A percentile compares a stretch with the other conserved stretches of the same genome.
These are phyloP conservation scores for Intellagama lesueurii DNA, from an alignment of 2,797 vertebrate species.

Conservation along the genomic window DNA sequence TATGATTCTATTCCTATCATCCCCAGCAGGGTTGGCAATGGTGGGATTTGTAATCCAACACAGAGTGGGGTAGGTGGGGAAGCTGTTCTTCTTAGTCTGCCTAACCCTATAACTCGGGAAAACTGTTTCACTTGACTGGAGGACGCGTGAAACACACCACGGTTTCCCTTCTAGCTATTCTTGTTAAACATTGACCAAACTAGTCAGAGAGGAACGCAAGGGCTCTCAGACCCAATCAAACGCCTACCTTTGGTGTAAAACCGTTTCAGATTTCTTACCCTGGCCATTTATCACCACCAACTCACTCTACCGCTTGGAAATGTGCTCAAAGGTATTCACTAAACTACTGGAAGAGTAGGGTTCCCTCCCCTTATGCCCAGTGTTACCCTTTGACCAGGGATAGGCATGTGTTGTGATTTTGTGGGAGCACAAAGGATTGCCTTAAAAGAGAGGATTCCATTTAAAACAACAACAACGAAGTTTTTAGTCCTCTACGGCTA, in stretches of 20 bases:
- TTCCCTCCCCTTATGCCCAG: too few relatives aligned
- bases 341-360: neutral
- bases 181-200: neutral
- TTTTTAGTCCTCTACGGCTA: neutral
- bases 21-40: neutral
- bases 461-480: neutral
- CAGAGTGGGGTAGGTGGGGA: neutral
- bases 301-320: neutral
- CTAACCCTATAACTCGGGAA: neutral
- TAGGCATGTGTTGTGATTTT: neutral
- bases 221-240: neutral
- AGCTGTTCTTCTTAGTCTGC: neutral
- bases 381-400: too few relatives aligned
- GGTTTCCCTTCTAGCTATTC: neutral
- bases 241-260: neutral
- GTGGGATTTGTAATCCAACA: neutral
- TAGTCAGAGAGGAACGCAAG: neutral
- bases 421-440: too few relatives aligned
- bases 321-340: neutral
- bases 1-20: neutral
- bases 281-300: neutral
- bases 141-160: neutral
- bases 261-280: neutral
- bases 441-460: too few relatives aligned
- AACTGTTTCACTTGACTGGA: neutral